Evolutionary conservation across 2,888 invertebrate species (phyloP).

Genomic region (Rapana venosa): DNA sequence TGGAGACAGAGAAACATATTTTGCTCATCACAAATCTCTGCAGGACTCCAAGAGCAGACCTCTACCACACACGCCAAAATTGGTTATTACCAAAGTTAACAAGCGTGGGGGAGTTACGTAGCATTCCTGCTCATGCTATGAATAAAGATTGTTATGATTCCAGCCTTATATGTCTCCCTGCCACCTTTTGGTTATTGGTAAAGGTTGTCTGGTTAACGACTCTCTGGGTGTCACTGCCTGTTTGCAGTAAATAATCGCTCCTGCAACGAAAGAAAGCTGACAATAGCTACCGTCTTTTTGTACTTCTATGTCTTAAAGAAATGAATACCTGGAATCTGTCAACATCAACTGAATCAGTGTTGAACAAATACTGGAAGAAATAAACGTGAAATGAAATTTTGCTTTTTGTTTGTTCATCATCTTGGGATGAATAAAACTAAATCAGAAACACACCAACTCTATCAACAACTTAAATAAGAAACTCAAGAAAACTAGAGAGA

Average conservation of each 20-base stretch:
- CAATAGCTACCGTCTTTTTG: too few relatives aligned
- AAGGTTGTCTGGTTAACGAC: conserved; percentile 23
- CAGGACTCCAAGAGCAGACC: background rate
- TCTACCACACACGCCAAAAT: background rate
- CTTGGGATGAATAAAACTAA: background rate
- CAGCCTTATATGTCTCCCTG: conserved; percentile 7
- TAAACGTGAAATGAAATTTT: conserved; percentile 29
- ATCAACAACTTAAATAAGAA: background rate
- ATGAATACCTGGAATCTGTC: conserved; percentile 35
- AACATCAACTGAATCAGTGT: conserved; percentile 19
- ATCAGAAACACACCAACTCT: background rate
- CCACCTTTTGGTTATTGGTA: background rate
- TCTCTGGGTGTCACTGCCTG: background rate
- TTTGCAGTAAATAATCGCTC: conserved; percentile 10
- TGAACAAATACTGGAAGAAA: background rate
- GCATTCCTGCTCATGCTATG: background rate
- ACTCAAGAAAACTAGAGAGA: background rate
- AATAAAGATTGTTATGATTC: conserved; percentile 7
- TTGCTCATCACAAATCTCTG: too few relatives aligned
- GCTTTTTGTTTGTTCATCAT: background rate
- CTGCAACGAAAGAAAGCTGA: background rate
- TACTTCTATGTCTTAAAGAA: background rate
- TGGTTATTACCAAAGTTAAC: background rate
- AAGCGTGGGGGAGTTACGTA: background rate
- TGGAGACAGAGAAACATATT: too few relatives aligned